Base-by-base conservation (phyloP, 1,140 invertebrate species). In the Drosophila burlai region DNA sequence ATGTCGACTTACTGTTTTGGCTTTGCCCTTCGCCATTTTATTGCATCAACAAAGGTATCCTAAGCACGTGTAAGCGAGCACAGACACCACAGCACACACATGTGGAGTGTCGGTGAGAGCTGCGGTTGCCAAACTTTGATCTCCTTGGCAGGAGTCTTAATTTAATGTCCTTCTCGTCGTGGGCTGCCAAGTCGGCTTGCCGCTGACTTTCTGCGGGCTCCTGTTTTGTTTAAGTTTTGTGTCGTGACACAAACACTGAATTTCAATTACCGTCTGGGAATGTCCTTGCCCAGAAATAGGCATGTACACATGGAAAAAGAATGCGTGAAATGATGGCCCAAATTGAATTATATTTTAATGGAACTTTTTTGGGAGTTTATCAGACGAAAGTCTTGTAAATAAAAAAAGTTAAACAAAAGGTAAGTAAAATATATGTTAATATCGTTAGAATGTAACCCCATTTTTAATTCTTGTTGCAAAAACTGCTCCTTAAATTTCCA, bases 31-130 rank as follows among this genome's bases (percentile, higher is more conserved):
- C 42, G 34, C 74, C 67, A 55, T 69, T 81, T 83, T 78, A 89
- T 89, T 89, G 81, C 83, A 87, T 63, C 60, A 76, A 75, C 83
- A 83, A 73, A 83, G 60, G 77, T 67, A 66, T 69, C 26, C 45
- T 55, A 38, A 69, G 63, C 64, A 71, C 65, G 68, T 80, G 68
- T 63, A 77, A 78, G 47, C 58, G 47, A 26, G 49, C 49, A 43
- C 9, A 18, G 52, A 38, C 52, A 54, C 31, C 16, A 18, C n/a
- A 6, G 6, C 15, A 40, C 31, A 65, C 49, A 58, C 26, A 69
- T 18, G n/a, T 46, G n/a, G 13, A 34, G 64, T n/a, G n/a, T 10
- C 43, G 7, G 38, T n/a, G 34, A 54, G 42, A 65, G 45, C 54
- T 73, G 67, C 31, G 69, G 69, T 72, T 73, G 38, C 50, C 36